phyloP scores from a whole-genome alignment of 1,140 invertebrate species.

The Hirudo medicinalis region DNA sequence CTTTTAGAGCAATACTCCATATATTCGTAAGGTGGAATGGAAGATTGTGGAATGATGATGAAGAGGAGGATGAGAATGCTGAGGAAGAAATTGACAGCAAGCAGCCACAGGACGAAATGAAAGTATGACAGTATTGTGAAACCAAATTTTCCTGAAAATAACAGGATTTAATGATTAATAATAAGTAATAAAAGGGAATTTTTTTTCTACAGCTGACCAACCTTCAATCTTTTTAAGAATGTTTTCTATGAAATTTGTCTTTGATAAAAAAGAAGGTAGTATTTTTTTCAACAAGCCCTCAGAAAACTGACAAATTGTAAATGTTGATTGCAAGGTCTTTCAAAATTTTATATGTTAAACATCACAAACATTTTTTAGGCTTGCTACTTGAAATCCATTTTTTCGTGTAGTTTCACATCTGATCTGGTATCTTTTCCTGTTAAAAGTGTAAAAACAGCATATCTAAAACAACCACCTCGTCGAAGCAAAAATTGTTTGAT shows the following conservation, averaged over 20 bases:
- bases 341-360: neutral
- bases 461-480: neutral
- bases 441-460: neutral
- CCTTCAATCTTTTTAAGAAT: neutral
- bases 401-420: neutral
- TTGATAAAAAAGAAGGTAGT: neutral
- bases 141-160: conserved; percentile 9
- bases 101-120: neutral
- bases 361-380: neutral
- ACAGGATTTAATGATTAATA: neutral
- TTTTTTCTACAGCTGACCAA: neutral
- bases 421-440: neutral
- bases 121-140: neutral
- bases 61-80: neutral
- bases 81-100: conserved; percentile 9
- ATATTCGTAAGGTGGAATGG: neutral
- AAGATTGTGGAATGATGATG: conserved; percentile 7
- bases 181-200: neutral
- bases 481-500: neutral
- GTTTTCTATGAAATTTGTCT: neutral
- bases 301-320: no score
- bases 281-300: no score
- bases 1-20: neutral
- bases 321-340: neutral
- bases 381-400: neutral